These are phyloP conservation scores for Podotricha telesiphe DNA, from an alignment of 2,888 invertebrate species.

Conservation along the genomic window DNA sequence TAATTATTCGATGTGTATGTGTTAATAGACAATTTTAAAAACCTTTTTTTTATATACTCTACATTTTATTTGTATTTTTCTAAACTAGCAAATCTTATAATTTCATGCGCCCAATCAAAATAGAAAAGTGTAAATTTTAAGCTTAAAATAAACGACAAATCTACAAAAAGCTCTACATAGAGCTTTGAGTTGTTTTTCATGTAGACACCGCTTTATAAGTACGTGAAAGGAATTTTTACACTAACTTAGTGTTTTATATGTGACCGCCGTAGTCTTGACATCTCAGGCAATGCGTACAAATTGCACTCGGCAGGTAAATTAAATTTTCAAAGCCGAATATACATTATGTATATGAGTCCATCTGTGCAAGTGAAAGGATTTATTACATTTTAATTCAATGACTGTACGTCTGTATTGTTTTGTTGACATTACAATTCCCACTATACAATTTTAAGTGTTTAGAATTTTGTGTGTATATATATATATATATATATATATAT, in stretches of 20 bases:
- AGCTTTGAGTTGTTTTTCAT: slow-evolving; percentile 12
- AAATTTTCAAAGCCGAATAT: slow-evolving; percentile 13
- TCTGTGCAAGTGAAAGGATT: slow-evolving; percentile 22
- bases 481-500: too few relatives aligned
- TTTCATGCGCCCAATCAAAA: too few relatives aligned
- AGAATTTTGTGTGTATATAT: background rate
- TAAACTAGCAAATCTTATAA: too few relatives aligned
- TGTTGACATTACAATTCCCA: slow-evolving; percentile 2
- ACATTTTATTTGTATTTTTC: too few relatives aligned
- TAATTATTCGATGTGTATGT: too few relatives aligned
- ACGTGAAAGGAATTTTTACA: slow-evolving; percentile 32
- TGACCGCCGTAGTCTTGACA: slow-evolving; percentile 11
- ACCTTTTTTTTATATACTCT: too few relatives aligned
- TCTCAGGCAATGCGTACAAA: slow-evolving; percentile 26
- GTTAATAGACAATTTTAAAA: background rate
- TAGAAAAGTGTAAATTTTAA: background rate
- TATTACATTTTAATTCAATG: slow-evolving; percentile 16
- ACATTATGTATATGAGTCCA: background rate
- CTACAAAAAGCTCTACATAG: background rate
- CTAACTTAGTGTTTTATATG: slow-evolving; percentile 36
- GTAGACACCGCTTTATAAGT: slow-evolving; percentile 21
- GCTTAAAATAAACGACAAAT: background rate
- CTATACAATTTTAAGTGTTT: background rate
- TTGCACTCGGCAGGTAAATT: slow-evolving; percentile 7
- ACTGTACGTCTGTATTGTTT: background rate